Evolutionary conservation across 2,888 invertebrate species (phyloP).

Genomic region (Spodoptera picta): DNA sequence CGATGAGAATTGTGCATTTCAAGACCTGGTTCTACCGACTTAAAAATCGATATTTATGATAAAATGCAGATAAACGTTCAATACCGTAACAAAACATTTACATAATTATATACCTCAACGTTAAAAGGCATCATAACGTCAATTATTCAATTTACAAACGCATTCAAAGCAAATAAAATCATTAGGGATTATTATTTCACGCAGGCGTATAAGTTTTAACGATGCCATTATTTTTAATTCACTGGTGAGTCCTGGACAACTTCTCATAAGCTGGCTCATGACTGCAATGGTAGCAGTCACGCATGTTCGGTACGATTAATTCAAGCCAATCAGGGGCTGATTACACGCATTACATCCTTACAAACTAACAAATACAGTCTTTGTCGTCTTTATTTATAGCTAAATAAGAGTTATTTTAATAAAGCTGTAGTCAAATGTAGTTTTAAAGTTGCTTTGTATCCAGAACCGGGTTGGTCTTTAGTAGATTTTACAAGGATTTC

Average conservation of each 20-base stretch:
- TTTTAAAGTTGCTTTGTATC: slow-evolving; percentile 51
- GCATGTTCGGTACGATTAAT: slow-evolving; percentile 86
- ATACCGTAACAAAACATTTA: slow-evolving; percentile 22
- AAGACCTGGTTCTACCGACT: too few relatives aligned
- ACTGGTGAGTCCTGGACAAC: slow-evolving; percentile 73
- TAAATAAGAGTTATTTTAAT: slow-evolving; percentile 60
- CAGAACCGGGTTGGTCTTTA: slow-evolving; percentile 71
- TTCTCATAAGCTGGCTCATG: slow-evolving; percentile 79
- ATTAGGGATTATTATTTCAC: slow-evolving; percentile 67
- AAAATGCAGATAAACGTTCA: slow-evolving; percentile 23
- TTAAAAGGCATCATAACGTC: slow-evolving; percentile 36
- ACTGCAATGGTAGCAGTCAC: slow-evolving; percentile 84
- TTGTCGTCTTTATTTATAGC: slow-evolving; percentile 54
- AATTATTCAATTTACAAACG: slow-evolving; percentile 57
- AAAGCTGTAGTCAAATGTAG: slow-evolving; percentile 10
- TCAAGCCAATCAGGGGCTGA: slow-evolving; percentile 87
- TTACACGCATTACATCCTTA: slow-evolving; percentile 85
- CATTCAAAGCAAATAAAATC: slow-evolving; percentile 64
- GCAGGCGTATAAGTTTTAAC: slow-evolving; percentile 82
- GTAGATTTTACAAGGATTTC: slow-evolving; percentile 77
- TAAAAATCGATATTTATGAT: neutral
- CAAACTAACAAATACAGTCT: slow-evolving; percentile 67
- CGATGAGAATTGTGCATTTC: neutral
- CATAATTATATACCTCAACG: slow-evolving; percentile 13
- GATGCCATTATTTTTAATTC: slow-evolving; percentile 86